phyloP scores from a whole-genome alignment of 2,888 invertebrate genomes.

The Acleris emargana region DNA sequence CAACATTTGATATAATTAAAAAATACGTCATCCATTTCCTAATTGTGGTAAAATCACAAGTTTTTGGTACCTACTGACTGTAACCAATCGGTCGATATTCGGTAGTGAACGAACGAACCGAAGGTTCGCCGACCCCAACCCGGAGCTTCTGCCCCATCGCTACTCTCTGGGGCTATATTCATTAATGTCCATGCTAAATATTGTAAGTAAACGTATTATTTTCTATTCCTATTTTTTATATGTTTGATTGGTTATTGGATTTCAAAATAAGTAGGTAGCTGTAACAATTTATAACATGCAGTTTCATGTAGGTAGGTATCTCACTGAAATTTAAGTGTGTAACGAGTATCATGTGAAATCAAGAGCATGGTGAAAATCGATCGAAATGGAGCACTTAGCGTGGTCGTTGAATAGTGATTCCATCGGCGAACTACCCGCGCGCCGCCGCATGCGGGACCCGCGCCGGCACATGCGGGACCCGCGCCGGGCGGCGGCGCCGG shows the following conservation, averaged over 20 bases:
- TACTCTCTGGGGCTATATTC: too few relatives aligned
- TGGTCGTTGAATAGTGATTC: constrained; percentile 30
- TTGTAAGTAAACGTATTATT: too few relatives aligned
- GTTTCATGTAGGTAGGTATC: too few relatives aligned
- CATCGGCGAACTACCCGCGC: constrained; percentile 37
- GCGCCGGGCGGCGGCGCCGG: constrained; percentile 27
- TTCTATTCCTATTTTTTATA: too few relatives aligned
- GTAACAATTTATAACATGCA: too few relatives aligned
- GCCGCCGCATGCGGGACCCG: constrained; percentile 59
- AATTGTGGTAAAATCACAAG: constrained; percentile 20
- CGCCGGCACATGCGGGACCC: constrained; percentile 52
- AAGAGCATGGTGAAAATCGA: constrained; percentile 70
- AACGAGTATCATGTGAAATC: constrained; percentile 48
- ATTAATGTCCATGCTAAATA: too few relatives aligned
- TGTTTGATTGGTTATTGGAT: too few relatives aligned
- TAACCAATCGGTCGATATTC: constrained; percentile 66
- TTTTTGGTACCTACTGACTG: constrained; percentile 46
- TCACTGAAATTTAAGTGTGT: too few relatives aligned
- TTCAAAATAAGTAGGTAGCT: too few relatives aligned
- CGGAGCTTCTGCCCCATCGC: not conserved
- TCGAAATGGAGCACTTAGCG: constrained; percentile 53
- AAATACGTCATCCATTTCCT: constrained; percentile 4
- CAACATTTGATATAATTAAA: too few relatives aligned
- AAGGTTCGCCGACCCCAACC: constrained; percentile 52
- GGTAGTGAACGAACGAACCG: constrained; percentile 58